A percentile compares a stretch with the other conserved stretches of the same genome.
phyloP scores from a whole-genome alignment of 23 tunicate genomes.

The Oikopleura dioica region DNA sequence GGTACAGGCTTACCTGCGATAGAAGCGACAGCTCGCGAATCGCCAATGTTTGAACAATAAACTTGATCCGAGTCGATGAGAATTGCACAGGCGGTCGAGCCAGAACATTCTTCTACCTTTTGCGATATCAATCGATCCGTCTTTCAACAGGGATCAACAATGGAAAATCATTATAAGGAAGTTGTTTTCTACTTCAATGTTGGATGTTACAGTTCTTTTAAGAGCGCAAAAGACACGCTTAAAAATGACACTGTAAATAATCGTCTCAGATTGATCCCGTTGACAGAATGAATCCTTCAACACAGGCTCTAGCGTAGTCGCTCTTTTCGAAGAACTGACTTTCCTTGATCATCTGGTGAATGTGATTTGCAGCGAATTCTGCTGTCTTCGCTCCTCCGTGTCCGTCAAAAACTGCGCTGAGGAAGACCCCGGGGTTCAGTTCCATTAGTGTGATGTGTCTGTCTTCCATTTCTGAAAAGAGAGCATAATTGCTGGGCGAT shows the following conservation, averaged over 20 bases:
- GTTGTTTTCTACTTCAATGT: too few species aligned
- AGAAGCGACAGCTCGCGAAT: slow-evolving; percentile 86
- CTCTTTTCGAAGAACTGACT: neutral
- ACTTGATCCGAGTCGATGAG: slow-evolving; percentile 55
- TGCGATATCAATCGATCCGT: slow-evolving; percentile 4
- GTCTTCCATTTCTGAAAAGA: slow-evolving; percentile 14
- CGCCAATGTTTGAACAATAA: slow-evolving; percentile 87
- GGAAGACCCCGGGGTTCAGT: neutral
- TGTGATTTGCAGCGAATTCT: neutral
- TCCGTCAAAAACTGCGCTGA: neutral
- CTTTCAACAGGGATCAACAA: too few species aligned
- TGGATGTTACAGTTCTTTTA: too few species aligned
- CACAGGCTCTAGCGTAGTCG: slow-evolving; percentile 7
- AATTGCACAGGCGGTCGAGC: slow-evolving; percentile 68
- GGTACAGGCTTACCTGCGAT: too few species aligned
- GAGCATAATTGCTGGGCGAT: too few species aligned
- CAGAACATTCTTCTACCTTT: slow-evolving; percentile 49
- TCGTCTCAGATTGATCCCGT: too few species aligned
- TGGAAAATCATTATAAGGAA: too few species aligned
- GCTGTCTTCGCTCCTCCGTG: slow-evolving; percentile 12
- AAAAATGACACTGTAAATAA: too few species aligned
- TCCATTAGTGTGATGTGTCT: neutral
- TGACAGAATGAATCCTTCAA: neutral
- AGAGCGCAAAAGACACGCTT: too few species aligned
- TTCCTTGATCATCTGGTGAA: neutral